phyloP scores from a whole-genome alignment of 2,113 vertebrate genomes.

The Mastomys coucha region DNA sequence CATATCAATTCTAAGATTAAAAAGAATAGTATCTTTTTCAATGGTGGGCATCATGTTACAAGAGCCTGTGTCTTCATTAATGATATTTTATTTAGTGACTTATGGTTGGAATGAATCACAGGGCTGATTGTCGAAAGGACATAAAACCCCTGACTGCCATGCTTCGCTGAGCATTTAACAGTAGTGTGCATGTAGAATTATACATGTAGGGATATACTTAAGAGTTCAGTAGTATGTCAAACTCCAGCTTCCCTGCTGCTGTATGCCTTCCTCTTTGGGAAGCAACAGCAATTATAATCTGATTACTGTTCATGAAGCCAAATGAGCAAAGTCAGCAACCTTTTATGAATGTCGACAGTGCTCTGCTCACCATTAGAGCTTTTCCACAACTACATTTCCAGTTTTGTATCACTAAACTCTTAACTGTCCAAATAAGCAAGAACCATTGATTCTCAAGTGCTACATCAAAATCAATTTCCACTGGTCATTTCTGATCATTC shows the following conservation, averaged over 20 bases:
- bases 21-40: constrained; percentile 48
- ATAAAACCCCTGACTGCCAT: constrained; percentile 76
- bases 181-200: constrained; percentile 65
- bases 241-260: constrained; percentile 13
- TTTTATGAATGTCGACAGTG: constrained; percentile 37
- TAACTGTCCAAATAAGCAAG: constrained; percentile 74
- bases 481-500: constrained; percentile 74
- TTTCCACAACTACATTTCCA: constrained; percentile 50
- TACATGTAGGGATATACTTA: constrained; percentile 58
- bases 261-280: neutral
- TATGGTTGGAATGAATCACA: constrained; percentile 70
- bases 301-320: constrained; percentile 7
- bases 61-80: constrained; percentile 57
- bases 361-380: constrained; percentile 48
- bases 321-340: constrained; percentile 26
- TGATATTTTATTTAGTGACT: constrained; percentile 66
- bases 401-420: constrained; percentile 72
- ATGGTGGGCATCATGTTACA: neutral
- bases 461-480: constrained; percentile 71
- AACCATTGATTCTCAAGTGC: constrained; percentile 76
- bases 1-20: constrained; percentile 52
- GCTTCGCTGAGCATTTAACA: constrained; percentile 77
- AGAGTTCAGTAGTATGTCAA: constrained; percentile 53
- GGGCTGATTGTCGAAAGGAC: constrained; percentile 78
- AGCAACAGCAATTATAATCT: neutral